A percentile compares a stretch with the other conserved stretches of the same genome.
Conservation (phyloP, 2,888 invertebrate genomes). For the Phlogophora meticulosa region DNA sequence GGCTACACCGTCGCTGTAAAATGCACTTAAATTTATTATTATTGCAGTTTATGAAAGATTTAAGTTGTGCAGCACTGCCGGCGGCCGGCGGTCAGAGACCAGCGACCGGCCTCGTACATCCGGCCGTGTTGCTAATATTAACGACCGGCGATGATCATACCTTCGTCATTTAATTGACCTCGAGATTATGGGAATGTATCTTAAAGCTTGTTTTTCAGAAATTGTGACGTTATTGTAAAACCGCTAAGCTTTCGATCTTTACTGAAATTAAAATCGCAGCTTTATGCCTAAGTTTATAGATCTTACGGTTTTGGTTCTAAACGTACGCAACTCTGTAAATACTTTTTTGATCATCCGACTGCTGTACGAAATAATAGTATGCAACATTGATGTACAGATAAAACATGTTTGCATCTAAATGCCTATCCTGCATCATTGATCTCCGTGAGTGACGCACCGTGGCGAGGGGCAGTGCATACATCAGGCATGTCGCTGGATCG, state of each 20-base stretch:
- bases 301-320: too few relatives aligned
- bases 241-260: conserved; percentile 1
- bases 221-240: conserved; percentile 30
- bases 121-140: conserved; percentile 27
- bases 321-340: too few relatives aligned
- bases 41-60: conserved; percentile 65
- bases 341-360: too few relatives aligned
- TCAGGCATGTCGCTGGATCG: conserved; percentile 27
- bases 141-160: conserved; percentile 31
- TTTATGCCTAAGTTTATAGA: too few relatives aligned
- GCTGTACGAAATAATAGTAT: neutral
- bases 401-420: conserved; percentile 8
- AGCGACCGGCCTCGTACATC: conserved; percentile 19
- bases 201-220: conserved; percentile 14
- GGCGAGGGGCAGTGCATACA: conserved; percentile 56
- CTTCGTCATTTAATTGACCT: conserved; percentile 42
- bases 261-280: neutral
- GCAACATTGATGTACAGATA: neutral
- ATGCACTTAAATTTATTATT: conserved; percentile 68
- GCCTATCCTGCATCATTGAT: conserved; percentile 13
- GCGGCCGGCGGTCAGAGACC: conserved; percentile 2
- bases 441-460: conserved; percentile 9
- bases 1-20: conserved; percentile 55
- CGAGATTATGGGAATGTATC: conserved; percentile 31
- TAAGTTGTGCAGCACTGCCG: conserved; percentile 33